Base-by-base conservation (phyloP, 37 sponge, comb jelly and placozoan species). In the Petrosia ficiformis region DNA sequence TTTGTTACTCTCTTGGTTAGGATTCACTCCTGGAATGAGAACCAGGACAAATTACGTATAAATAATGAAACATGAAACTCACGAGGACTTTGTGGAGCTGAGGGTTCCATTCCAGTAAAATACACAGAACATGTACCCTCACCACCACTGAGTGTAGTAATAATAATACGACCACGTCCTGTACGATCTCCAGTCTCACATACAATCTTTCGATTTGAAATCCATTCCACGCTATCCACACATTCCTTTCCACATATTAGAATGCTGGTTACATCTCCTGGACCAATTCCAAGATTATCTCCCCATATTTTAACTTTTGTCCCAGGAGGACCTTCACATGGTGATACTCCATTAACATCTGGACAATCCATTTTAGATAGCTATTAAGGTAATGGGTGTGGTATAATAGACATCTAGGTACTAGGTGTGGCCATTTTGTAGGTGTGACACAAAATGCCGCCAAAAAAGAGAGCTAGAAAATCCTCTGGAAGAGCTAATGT, bases 271-370 rank as follows among this genome's bases (percentile, higher is more conserved):
- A 96, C 67, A 72, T 96, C 97, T 3, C 59, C 57, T 35, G 48
- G 65, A 59, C 44, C 58, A 0, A 52, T 38, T 22, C 97, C 97
- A 6, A 96, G 77, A 69, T 93, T 90, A 68, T 96, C 89, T 75
- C 97, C 97, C 59, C 97, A 48, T 30, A 96, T 96, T 59, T 85
- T 93, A 19, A 96, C 42, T 42, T 80, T 93, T 40, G 94, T 93
- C n/a, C 94, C 93, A 28, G 94, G 91, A 34, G 76, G 65, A 0
- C 94, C 97, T 44, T 83, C 87, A 22, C 65, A 86, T 19, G 97
- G 97, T n/a, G 97, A 96, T 1, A 96, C 67, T 1, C 97, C 97
- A 37, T 84, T 90, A 25, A 96, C 97, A 26, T 73, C 68, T 8
- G 89, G 94, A 36, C 34, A 54, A 30, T 66, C 67, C 30, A 69